These are phyloP conservation scores for Beris chalybata DNA, from an alignment of 2,888 invertebrate genomes.

Conservation along the genomic window DNA sequence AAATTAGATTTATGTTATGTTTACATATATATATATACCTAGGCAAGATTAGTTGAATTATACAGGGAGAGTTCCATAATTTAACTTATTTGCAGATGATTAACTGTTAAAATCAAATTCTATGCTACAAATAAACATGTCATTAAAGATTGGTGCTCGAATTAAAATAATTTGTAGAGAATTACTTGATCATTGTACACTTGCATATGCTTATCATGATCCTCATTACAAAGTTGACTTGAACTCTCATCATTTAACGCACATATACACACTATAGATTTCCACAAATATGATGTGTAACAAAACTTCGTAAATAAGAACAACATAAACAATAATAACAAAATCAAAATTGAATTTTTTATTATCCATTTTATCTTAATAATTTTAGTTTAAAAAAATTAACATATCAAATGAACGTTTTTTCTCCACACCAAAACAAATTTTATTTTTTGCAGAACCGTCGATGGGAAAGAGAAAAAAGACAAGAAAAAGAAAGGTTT, in stretches of 20 bases:
- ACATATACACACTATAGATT: too few relatives aligned
- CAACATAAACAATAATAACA: slow-evolving; percentile 4
- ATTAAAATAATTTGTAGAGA: too few relatives aligned
- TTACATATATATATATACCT: too few relatives aligned
- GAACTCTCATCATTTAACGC: too few relatives aligned
- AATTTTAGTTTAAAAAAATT: not conserved
- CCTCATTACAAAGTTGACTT: too few relatives aligned
- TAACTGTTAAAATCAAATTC: not conserved
- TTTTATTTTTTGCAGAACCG: slow-evolving; percentile 66
- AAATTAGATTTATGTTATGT: too few relatives aligned
- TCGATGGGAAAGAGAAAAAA: slow-evolving; percentile 87
- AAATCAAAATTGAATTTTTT: not conserved
- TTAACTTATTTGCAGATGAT: not conserved
- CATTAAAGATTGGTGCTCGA: too few relatives aligned
- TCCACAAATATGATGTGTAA: slow-evolving; percentile 16
- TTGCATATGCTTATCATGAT: too few relatives aligned
- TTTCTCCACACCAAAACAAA: slow-evolving; percentile 27
- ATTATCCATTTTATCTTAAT: not conserved
- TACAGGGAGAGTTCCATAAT: too few relatives aligned
- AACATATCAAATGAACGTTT: not conserved
- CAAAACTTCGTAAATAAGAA: slow-evolving; percentile 31
- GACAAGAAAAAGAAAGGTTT: slow-evolving; percentile 89
- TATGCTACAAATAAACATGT: too few relatives aligned
- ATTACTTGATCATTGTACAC: too few relatives aligned
- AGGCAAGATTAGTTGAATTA: too few relatives aligned